Conservation (phyloP, 2,113 vertebrate species). For the Arenaria interpres region DNA sequence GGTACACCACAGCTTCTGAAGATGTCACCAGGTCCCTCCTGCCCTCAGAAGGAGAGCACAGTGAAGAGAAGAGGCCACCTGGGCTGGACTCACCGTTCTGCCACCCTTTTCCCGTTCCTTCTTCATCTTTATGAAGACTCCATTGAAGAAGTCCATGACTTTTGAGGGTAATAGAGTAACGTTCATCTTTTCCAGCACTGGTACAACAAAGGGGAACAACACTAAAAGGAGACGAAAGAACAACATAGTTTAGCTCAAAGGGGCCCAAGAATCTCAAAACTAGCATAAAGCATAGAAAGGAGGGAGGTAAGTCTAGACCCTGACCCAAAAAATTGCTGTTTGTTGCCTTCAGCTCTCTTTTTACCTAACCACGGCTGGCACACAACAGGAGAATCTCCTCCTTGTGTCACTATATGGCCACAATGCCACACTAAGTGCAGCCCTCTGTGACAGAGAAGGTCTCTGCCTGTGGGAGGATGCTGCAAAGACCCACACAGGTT, state of each 20-base stretch:
- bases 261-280: background rate
- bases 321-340: background rate
- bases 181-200: conserved; percentile 73
- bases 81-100: conserved; percentile 25
- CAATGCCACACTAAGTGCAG: background rate
- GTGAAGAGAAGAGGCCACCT: background rate
- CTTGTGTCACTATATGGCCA: background rate
- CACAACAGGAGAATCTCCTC: background rate
- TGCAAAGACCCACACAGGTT: background rate
- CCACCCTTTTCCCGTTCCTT: conserved; percentile 20
- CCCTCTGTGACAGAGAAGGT: background rate
- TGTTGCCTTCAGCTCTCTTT: background rate
- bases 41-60: background rate
- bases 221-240: conserved; percentile 48
- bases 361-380: background rate
- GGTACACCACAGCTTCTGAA: background rate
- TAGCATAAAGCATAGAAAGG: background rate
- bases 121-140: conserved; percentile 74
- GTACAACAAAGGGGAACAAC: conserved; percentile 71
- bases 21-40: background rate
- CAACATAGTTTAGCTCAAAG: background rate
- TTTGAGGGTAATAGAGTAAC: conserved; percentile 67
- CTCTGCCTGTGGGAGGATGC: background rate
- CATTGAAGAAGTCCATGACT: conserved; percentile 67
- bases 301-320: background rate